Conservation (phyloP, 2,797 vertebrate genomes). For the Oryzias dopingdopingensis region DNA sequence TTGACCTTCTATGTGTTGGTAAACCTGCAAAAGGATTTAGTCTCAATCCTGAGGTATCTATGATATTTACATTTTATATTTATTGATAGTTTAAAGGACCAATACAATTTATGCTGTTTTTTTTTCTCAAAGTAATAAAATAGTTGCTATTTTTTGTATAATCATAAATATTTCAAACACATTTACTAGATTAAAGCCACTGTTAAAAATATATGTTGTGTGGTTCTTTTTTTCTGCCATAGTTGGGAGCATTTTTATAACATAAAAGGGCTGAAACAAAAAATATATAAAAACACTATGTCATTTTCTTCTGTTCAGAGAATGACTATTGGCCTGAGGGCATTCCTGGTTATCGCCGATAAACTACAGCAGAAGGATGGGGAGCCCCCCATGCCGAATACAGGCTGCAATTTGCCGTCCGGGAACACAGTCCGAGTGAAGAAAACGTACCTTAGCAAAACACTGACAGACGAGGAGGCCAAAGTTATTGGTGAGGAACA, state of each 20-base stretch:
- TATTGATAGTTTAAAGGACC: too few species aligned
- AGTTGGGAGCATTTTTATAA: too few species aligned
- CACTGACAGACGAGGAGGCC: slow-evolving; percentile 95
- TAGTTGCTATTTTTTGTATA: not conserved
- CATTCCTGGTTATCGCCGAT: slow-evolving; percentile 96
- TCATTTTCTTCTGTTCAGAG: slow-evolving; percentile 75
- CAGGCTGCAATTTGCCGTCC: slow-evolving; percentile 92
- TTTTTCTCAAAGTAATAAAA: not conserved
- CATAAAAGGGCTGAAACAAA: too few species aligned
- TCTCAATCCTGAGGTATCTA: slow-evolving; percentile 82
- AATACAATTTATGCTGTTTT: too few species aligned
- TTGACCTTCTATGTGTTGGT: slow-evolving; percentile 81
- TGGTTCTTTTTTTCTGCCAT: too few species aligned
- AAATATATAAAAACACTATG: too few species aligned
- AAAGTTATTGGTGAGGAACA: slow-evolving; percentile 90
- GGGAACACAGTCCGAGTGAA: slow-evolving; percentile 96
- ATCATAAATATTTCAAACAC: not conserved
- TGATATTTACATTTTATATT: not conserved
- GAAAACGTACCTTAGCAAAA: slow-evolving; percentile 97
- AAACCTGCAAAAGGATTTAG: slow-evolving; percentile 82
- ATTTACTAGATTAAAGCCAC: not conserved
- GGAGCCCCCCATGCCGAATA: slow-evolving; percentile 97
- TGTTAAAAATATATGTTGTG: not conserved
- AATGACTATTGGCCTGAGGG: slow-evolving; percentile 97
- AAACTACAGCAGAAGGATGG: slow-evolving; percentile 98